Base-by-base conservation (phyloP, 2,113 vertebrate genomes). In the Callithrix jacchus region DNA sequence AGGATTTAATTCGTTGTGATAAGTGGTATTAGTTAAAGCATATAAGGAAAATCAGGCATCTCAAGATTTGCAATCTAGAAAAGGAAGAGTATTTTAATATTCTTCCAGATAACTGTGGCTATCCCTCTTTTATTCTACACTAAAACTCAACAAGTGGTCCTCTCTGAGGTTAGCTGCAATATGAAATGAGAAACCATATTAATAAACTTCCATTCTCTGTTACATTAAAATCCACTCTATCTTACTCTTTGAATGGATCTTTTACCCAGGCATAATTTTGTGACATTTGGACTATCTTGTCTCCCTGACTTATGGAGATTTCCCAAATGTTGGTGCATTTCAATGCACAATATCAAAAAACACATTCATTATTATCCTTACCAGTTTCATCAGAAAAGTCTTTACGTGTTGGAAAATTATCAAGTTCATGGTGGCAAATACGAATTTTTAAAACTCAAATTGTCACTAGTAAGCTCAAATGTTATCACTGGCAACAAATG, bases 371-470 rank as follows among this genome's bases (percentile, higher is more conserved):
- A 92, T 35, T 64, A 87, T 84, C n/a, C 42, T 54, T 7, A 74
- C 1, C 13, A 87, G 56, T 93, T 10, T 83, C 45, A 77, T 70
- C 35, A 96, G 49, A 87, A 85, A 94, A 70, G 9, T 47, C 25
- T 82, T 81, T 37, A 82, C 5, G 13, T 66, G 27, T 49, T 74
- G 27, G 73, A 93, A 89, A 80, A 35, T 27, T 85, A 47, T 73
- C 40, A 93, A 77, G 16, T 3, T 86, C 61, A 54, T n/a, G 25
- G 27, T 66, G 8, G 20, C 49, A 92, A 49, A 93, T 40, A 56
- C 1, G 80, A 8, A 11, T 56, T 93, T 95, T 85, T 37, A 71
- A 95, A 87, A 95, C 79, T 90, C 40, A 96, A 64, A 83, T 92
- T 95, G 82, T 88, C 49, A 56, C 73, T 92, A 84, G 47, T 54